Base-by-base conservation (phyloP, 2,797 vertebrate genomes). In the Xiphophorus birchmanni region DNA sequence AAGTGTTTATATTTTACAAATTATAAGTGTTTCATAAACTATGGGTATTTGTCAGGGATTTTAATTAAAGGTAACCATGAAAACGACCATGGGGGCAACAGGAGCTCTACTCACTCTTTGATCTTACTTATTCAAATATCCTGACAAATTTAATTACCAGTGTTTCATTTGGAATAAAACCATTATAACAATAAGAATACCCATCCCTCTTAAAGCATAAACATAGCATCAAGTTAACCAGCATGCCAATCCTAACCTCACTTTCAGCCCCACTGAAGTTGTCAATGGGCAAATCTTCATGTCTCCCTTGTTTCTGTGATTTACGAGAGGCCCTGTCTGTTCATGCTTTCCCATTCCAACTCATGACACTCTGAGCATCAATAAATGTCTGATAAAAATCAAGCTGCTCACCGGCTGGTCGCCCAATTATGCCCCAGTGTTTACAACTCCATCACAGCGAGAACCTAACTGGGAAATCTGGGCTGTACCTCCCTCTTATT, bases 401-500 rank as follows among this genome's bases (percentile, higher is more conserved):
- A 89, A 85, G 86, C 87, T 89, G 82, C 87, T 93, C 80, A 50
- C 79, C 29, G 42, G 82, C 78, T 58, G n/a, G 63, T 84, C 54
- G 75, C 80, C 89, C 89, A 90, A 91, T 94, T 91, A 91, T 81
- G 77, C 79, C 45, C 50, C 12, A 21, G 77, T 90, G 89, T 92
- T 93, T 92, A 88, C 86, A 73, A 18, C 80, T 50, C 90, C 26
- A 86, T 86, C 89, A 86, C 84, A 78, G 82, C 79, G 84, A 84
- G 80, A 65, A 63, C 90, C 86, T 88, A 84, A 91, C 87, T 73
- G 85, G 84, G 85, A 89, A 77, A 89, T 87, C 76, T 87, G 84
- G 83, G 87, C 65, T 76, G 84, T 67, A 71, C 88, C 89, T 84
- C 91, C 92, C 90, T 91, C 85, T 88, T 87, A 92, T 91, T 94